Percentiles rank a stretch among this genome's conserved stretches.
Evolutionary conservation across 2,888 invertebrate species (phyloP).

Genomic region (Gerris lacustris): DNA sequence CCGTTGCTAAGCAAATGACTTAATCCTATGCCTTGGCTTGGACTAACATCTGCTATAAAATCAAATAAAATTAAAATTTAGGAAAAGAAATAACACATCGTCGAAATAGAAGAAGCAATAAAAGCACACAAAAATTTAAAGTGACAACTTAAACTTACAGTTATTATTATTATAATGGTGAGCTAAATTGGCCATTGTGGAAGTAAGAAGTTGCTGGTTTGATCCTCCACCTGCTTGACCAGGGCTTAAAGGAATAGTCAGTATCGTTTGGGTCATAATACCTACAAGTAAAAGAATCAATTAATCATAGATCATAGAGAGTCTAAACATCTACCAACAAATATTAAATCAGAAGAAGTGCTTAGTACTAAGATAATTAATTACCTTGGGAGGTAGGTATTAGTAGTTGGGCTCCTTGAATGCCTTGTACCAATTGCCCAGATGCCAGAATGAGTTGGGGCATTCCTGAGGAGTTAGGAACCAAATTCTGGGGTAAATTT

Average conservation of each 20-base stretch:
- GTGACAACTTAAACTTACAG: neutral
- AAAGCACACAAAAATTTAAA: neutral
- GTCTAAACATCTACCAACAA: no score
- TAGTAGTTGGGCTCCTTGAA: conserved; percentile 84
- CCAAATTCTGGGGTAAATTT: conserved; percentile 20
- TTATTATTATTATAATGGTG: conserved; percentile 22
- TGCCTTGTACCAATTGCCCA: conserved; percentile 81
- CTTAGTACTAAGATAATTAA: conserved; percentile 16
- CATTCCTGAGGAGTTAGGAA: conserved; percentile 53
- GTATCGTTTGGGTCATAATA: conserved; percentile 72
- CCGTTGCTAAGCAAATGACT: conserved; percentile 4
- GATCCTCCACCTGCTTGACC: conserved; percentile 61
- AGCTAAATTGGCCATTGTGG: conserved; percentile 59
- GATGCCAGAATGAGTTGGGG: conserved; percentile 85
- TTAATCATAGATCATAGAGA: no score
- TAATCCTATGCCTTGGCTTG: conserved; percentile 24
- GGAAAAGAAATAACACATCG: neutral
- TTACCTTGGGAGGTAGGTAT: conserved; percentile 91
- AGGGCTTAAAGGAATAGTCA: conserved; percentile 88
- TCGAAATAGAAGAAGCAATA: neutral
- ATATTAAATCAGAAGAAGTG: no score
- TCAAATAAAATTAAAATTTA: no score
- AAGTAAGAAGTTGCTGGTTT: conserved; percentile 60
- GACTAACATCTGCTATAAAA: conserved; percentile 16
- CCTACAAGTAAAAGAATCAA: no score